These are phyloP conservation scores for Notiomystis cincta DNA, from an alignment of 2,113 vertebrate species.

Conservation along the genomic window DNA sequence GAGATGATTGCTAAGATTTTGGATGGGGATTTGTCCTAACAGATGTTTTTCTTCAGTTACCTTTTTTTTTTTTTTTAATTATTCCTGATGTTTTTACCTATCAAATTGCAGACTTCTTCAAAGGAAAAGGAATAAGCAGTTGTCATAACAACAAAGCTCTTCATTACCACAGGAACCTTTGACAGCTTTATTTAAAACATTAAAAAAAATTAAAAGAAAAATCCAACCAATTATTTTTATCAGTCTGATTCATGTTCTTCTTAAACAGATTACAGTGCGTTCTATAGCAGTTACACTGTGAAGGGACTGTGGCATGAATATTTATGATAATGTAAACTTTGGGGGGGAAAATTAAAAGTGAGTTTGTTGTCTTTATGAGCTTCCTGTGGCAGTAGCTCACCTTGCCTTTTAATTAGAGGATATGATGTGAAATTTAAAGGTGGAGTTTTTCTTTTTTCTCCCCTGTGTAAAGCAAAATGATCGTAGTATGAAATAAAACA, in stretches of 20 bases:
- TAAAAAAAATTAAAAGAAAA: constrained; percentile 69
- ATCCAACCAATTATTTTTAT: constrained; percentile 79
- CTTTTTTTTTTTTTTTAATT: constrained; percentile 66
- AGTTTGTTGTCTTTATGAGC: constrained; percentile 61
- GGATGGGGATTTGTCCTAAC: constrained; percentile 53
- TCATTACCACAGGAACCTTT: constrained; percentile 76
- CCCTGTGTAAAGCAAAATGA: background rate
- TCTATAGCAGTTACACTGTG: constrained; percentile 72
- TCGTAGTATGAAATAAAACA: background rate
- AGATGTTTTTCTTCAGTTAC: constrained; percentile 42
- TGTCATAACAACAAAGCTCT: constrained; percentile 83
- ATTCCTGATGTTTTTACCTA: constrained; percentile 73
- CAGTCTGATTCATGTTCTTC: constrained; percentile 78
- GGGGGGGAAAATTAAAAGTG: background rate
- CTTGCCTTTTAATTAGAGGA: background rate
- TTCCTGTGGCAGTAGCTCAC: background rate
- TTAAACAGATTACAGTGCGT: constrained; percentile 77
- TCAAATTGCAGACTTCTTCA: constrained; percentile 67
- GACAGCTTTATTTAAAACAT: constrained; percentile 79
- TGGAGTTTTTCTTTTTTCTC: background rate
- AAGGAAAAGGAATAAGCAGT: constrained; percentile 73
- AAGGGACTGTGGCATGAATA: constrained; percentile 70
- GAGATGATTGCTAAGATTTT: constrained; percentile 5
- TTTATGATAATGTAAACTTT: constrained; percentile 70
- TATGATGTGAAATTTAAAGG: background rate